Evolutionary conservation across 2,888 invertebrate genomes (phyloP).

Genomic region (Pardosa pseudoannulata): DNA sequence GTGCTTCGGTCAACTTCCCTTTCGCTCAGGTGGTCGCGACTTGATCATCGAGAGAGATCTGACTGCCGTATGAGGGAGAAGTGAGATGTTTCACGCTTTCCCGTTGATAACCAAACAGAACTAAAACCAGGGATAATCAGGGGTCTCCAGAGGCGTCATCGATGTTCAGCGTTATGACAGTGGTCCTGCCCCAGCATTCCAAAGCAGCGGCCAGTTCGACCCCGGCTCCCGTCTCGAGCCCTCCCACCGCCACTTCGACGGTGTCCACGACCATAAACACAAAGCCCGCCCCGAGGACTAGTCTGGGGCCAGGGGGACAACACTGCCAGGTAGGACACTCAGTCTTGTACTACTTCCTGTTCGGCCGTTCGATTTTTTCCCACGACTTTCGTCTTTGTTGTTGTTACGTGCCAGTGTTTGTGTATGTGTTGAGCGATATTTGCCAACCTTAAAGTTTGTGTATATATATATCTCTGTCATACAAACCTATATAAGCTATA

Average conservation of each 20-base stretch:
- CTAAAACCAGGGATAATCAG: too few relatives aligned
- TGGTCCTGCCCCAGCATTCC: slow-evolving; percentile 58
- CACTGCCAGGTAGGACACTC: slow-evolving; percentile 66
- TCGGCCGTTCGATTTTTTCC: too few relatives aligned
- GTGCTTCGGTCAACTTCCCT: neutral
- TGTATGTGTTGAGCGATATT: too few relatives aligned
- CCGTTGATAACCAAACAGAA: too few relatives aligned
- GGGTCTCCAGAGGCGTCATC: slow-evolving; percentile 24
- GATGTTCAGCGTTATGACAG: slow-evolving; percentile 71
- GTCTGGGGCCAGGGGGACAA: slow-evolving; percentile 15
- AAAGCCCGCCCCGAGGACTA: slow-evolving; percentile 23
- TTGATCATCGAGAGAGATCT: neutral
- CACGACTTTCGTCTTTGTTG: too few relatives aligned
- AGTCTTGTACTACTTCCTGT: too few relatives aligned
- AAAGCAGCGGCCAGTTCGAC: slow-evolving; percentile 41
- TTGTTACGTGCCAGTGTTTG: too few relatives aligned
- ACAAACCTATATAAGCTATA: too few relatives aligned
- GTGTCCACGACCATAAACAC: slow-evolving; percentile 26
- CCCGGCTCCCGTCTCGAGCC: neutral
- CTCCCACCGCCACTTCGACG: slow-evolving; percentile 11
- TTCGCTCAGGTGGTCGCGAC: neutral
- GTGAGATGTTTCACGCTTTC: neutral
- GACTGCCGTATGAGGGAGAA: too few relatives aligned
- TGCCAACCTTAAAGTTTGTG: too few relatives aligned
- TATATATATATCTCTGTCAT: too few relatives aligned